phyloP scores from a whole-genome alignment of 2,797 vertebrate species.

The Pseudochirops cupreus region DNA sequence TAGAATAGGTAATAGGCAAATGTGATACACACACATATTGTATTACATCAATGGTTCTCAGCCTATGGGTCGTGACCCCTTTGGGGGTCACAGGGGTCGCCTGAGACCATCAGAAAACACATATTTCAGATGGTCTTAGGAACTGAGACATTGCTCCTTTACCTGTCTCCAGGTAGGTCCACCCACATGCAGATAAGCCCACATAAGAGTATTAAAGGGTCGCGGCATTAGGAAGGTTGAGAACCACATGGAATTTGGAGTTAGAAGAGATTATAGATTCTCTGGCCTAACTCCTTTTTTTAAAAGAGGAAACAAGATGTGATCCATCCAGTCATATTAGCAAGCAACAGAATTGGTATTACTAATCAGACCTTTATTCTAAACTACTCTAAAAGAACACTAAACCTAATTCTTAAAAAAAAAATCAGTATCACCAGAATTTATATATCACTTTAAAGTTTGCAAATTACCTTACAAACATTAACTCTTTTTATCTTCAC shows the following conservation, averaged over 20 bases:
- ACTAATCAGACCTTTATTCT: background rate
- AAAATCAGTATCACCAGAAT: background rate
- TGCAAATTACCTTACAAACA: background rate
- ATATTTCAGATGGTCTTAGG: no score
- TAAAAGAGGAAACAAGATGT: background rate
- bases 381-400: background rate
- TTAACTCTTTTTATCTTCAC: background rate
- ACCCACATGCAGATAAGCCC: no score
- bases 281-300: background rate
- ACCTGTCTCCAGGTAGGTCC: no score
- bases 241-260: background rate
- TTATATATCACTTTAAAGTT: background rate
- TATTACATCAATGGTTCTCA: no score
- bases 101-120: no score
- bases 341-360: background rate
- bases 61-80: no score
- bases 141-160: no score
- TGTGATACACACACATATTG: background rate
- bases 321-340: background rate
- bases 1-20: background rate
- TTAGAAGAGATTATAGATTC: constrained; percentile 3
- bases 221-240: no score
- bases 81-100: no score
- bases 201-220: no score
- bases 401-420: background rate